Base-by-base conservation (phyloP, 2,888 invertebrate genomes). In the Junonia oenone region DNA sequence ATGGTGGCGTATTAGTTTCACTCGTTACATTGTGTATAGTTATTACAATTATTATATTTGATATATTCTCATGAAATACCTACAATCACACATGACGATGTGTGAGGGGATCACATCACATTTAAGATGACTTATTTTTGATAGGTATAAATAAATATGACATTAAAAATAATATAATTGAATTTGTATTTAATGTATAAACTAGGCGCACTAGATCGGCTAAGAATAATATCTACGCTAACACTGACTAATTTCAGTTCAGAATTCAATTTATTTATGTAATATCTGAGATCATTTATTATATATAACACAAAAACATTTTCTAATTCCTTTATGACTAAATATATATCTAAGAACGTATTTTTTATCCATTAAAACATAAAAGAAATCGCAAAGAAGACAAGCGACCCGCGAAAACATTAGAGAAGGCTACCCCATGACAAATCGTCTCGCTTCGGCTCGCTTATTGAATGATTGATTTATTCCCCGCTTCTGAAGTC, bases 391-490 rank as follows among this genome's bases (percentile, higher is more conserved):
- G 26, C 33, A 59, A 59, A 53, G 54, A 51, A 56, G 53, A 53
- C 57, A 37, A 51, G 55, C 59, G 59, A 47, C 47, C 54, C 62
- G 51, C 59, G 53, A 47, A 55, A 60, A 48, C 54, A 54, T 54
- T 58, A 52, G 55, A 45, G 43, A 26, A 52, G 54, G 54, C 55
- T 53, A 56, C 58, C 38, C 57, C 74, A 71, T 81, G 88, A 87
- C 85, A 87, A 88, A 88, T 86, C 73, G 76, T 69, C 63, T 63
- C 63, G 65, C 68, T 67, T 43, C 38, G 38, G 68, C 64, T 66
- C 68, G 71, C 72, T 83, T 81, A 88, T 84, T 83, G 86, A 83
- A 81, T 87, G 89, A 88, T 88, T 88, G 87, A 89, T 89, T 82
- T 82, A 85, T 86, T 74, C 69, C 66, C 67, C 68, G 17, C 17